phyloP scores from a whole-genome alignment of 1,140 invertebrate species.

The Cephus cinctus region DNA sequence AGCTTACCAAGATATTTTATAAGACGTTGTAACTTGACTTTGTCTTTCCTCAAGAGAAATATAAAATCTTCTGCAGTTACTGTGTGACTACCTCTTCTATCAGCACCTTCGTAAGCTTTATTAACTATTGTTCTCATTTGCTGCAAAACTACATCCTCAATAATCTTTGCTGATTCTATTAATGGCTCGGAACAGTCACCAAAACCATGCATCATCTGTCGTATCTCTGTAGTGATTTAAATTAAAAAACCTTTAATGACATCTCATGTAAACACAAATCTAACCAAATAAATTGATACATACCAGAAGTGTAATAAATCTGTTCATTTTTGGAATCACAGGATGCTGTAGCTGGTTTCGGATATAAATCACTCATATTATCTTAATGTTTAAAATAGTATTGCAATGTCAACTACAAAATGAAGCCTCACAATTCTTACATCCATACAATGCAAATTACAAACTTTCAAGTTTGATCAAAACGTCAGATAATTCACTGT shows the following conservation, averaged over 20 bases:
- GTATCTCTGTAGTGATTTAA: constrained; percentile 53
- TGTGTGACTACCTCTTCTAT: constrained; percentile 40
- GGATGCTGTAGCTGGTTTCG: constrained; percentile 20
- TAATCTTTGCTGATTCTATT: constrained; percentile 59
- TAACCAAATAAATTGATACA: not conserved
- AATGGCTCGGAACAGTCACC: constrained; percentile 62
- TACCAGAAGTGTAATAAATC: constrained; percentile 31
- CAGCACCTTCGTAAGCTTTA: constrained; percentile 55
- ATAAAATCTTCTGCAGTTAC: constrained; percentile 57
- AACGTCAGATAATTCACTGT: too few species aligned
- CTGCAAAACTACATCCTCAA: constrained; percentile 62
- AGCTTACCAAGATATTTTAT: constrained; percentile 59
- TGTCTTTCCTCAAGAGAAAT: constrained; percentile 63
- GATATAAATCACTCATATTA: too few species aligned
- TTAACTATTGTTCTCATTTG: constrained; percentile 59
- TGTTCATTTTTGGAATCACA: constrained; percentile 29
- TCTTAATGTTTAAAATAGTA: too few species aligned
- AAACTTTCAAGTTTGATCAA: too few species aligned
- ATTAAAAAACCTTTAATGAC: not conserved
- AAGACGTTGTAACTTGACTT: constrained; percentile 59
- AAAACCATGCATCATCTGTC: constrained; percentile 67
- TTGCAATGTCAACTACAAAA: too few species aligned
- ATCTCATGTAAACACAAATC: not conserved
- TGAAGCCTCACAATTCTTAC: too few species aligned
- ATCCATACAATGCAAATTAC: too few species aligned